Evolutionary conservation across 2,113 vertebrate genomes (phyloP).

Genomic region (Pavo muticus): DNA sequence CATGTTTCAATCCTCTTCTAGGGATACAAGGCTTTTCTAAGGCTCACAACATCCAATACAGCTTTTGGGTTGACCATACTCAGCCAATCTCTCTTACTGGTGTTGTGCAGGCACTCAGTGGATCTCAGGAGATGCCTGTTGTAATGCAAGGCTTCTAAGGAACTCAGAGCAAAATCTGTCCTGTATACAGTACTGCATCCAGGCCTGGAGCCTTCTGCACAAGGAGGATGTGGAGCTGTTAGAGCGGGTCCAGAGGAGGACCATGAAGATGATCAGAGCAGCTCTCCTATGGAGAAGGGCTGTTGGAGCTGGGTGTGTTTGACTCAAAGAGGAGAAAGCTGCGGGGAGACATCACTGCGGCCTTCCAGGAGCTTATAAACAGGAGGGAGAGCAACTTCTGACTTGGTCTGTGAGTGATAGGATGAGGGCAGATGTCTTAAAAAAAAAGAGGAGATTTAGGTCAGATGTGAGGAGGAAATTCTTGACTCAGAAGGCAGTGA

Average conservation of each 20-base stretch:
- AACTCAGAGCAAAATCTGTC: background rate
- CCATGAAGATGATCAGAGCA: background rate
- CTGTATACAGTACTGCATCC: background rate
- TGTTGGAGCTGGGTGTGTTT: background rate
- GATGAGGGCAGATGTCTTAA: too few species aligned
- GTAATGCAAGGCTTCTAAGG: background rate
- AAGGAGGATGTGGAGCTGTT: background rate
- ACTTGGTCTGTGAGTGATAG: background rate
- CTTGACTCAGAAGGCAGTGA: background rate
- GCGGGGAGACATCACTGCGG: background rate
- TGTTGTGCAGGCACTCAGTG: background rate
- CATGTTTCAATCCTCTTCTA: background rate
- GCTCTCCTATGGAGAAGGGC: background rate
- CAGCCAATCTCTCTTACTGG: background rate
- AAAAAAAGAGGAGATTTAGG: too few species aligned
- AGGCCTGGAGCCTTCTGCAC: too few species aligned
- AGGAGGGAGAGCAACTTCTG: background rate
- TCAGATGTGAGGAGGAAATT: background rate
- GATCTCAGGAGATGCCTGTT: fast-evolving
- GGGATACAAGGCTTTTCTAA: background rate
- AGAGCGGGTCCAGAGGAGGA: too few species aligned
- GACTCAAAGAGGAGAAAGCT: background rate
- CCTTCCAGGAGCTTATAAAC: background rate
- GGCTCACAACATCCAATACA: background rate
- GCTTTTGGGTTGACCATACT: background rate